Evolutionary conservation across 2,888 invertebrate species (phyloP).

Genomic region (Hyalella azteca): DNA sequence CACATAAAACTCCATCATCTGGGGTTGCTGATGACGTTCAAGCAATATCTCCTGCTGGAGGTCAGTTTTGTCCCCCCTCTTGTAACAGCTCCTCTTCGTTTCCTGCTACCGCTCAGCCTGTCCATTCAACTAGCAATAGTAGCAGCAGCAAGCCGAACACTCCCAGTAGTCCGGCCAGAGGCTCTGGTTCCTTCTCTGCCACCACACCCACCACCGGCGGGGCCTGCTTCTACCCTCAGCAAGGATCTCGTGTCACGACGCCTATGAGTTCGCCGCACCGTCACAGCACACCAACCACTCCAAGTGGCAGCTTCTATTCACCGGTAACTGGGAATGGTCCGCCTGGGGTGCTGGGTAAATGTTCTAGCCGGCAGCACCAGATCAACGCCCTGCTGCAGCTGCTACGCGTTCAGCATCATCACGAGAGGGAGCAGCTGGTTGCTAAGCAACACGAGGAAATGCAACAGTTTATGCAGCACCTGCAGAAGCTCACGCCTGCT

Average conservation of each 20-base stretch:
- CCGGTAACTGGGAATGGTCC: neutral
- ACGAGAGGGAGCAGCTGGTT: conserved; percentile 35
- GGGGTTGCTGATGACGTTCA: neutral
- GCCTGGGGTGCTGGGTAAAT: neutral
- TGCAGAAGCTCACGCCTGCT: conserved; percentile 42
- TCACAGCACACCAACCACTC: conserved; percentile 37
- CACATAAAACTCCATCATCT: too few species aligned
- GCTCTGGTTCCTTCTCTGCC: neutral
- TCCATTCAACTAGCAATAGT: neutral
- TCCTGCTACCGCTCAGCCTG: neutral
- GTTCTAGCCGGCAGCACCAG: conserved; percentile 31
- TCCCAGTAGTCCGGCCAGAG: conserved; percentile 18
- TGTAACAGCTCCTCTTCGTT: neutral
- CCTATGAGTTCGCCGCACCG: conserved; percentile 31
- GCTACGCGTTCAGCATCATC: conserved; percentile 35
- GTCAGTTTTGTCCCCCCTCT: neutral
- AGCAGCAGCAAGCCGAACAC: conserved; percentile 27
- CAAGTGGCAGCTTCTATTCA: conserved; percentile 10
- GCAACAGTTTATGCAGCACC: conserved; percentile 41
- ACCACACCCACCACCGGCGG: neutral
- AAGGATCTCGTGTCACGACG: neutral
- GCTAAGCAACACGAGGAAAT: conserved; percentile 47
- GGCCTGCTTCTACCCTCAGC: neutral
- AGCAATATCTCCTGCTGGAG: neutral
- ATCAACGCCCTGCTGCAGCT: conserved; percentile 24